Evolutionary conservation across 2,113 vertebrate species (phyloP), one percentile per base, ranked within the genome.

Genomic region (Hyla sarda): DNA sequence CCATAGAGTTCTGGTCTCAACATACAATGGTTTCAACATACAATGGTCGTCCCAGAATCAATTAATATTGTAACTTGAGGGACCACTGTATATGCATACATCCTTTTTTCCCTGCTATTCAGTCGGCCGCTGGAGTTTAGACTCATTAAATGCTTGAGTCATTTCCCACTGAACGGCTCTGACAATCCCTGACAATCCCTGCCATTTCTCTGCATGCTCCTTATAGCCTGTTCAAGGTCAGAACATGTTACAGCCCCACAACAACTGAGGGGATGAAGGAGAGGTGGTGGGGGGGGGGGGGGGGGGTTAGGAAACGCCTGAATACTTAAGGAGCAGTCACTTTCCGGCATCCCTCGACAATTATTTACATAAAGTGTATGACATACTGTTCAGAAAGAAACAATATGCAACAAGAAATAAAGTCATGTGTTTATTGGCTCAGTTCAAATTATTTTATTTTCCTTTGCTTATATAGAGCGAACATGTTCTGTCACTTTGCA

Each of bases 131-230:
- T 50, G 60, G 62, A 45, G 47, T 77, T 77, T 52, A 77, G 28
- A 75, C 72, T 84, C 82, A 84, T 84, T 76, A 75, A 84, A 84
- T 65, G 72, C 82, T 76, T 76, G 34, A 76, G 65, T 84, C 16
- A 62, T 73, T 71, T 41, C 25, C 77, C 62, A 58, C 30, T 45
- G 60, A 72, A 71, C 48, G 62, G 37, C 8, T 73, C 56, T 45
- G n/a, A 52, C 67, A 77, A 77, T 77, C 28, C 30, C 74, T 67
- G 83, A 65, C 58, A 77, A 77, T 77, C 28, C 30, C 74, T 67
- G 83, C 48, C 58, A 86, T 72, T 79, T 77, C 30, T 86, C 37
- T 50, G 28, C 56, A 78, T 78, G 67, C 76, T 56, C 4, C 76
- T 58, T 32, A 52, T 11, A 11, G 74, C 83, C 34, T 85, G 21